Evolutionary conservation across 2,113 vertebrate species (phyloP).

Genomic region (Ciconia stormi): DNA sequence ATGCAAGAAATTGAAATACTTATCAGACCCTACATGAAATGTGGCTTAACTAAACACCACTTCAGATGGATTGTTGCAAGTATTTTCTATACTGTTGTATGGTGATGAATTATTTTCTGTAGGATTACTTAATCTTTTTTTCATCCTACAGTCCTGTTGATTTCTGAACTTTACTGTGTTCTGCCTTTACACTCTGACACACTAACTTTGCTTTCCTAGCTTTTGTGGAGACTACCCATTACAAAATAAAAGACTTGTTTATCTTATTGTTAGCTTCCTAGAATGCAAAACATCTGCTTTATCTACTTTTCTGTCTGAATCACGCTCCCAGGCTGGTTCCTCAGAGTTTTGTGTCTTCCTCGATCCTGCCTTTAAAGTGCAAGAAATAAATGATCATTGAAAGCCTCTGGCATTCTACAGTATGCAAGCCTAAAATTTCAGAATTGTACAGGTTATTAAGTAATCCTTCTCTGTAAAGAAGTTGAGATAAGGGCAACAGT

Average conservation of each 20-base stretch:
- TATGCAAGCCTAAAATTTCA: background rate
- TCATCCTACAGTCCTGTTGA: background rate
- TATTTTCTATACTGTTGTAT: background rate
- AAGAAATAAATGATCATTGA: background rate
- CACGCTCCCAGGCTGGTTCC: background rate
- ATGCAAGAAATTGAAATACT: background rate
- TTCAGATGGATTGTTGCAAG: background rate
- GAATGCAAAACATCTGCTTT: conserved; percentile 32
- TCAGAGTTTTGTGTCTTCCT: background rate
- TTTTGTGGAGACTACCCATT: background rate
- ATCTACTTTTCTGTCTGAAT: conserved; percentile 7
- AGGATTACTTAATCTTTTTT: background rate
- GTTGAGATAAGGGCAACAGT: background rate
- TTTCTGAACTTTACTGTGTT: background rate
- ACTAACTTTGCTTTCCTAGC: background rate
- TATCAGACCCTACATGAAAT: background rate
- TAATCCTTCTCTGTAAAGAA: background rate
- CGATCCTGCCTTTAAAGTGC: background rate
- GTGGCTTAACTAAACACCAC: background rate
- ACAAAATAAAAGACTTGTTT: conserved; percentile 34
- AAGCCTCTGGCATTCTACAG: background rate
- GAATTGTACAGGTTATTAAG: background rate
- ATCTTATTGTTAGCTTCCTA: conserved; percentile 5
- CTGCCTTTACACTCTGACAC: conserved; percentile 20
- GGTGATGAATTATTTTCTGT: background rate